phyloP scores from a whole-genome alignment of 1,140 invertebrate genomes.

The Trichonephila inaurata region DNA sequence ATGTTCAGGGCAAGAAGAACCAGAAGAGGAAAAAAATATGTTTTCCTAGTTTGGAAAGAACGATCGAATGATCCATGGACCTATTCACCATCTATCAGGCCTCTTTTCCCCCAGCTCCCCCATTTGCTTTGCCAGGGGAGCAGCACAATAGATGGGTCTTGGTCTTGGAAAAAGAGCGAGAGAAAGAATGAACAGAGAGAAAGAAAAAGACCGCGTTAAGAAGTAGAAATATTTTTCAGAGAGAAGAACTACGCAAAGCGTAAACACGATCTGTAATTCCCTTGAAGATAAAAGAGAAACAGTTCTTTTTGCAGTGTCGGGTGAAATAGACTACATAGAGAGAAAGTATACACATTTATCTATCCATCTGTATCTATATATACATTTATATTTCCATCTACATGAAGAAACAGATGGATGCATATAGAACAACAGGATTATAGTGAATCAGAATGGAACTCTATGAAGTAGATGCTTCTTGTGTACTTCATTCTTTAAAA shows the following conservation, averaged over 20 bases:
- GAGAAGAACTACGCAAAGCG: conserved; percentile 49
- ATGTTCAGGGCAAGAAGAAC: conserved; percentile 49
- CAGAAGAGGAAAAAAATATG: conserved; percentile 52
- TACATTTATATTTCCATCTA: conserved; percentile 47
- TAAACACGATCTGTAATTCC: conserved; percentile 75
- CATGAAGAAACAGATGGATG: not conserved
- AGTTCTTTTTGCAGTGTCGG: conserved; percentile 55
- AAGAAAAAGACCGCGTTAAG: conserved; percentile 61
- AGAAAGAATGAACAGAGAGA: conserved; percentile 56
- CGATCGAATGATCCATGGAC: conserved; percentile 76
- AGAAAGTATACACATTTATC: conserved; percentile 51
- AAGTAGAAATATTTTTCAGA: conserved; percentile 75
- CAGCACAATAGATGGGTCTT: conserved; percentile 67
- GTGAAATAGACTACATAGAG: conserved; percentile 53
- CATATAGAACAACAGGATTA: not conserved
- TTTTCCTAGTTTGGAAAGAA: conserved; percentile 68
- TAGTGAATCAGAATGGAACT: not conserved
- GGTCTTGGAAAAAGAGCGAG: conserved; percentile 45
- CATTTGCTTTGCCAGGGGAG: conserved; percentile 71
- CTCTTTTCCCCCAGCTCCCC: conserved; percentile 10
- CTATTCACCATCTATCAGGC: conserved; percentile 75
- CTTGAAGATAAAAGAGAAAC: conserved; percentile 66
- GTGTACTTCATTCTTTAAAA: no score
- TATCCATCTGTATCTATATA: conserved; percentile 27
- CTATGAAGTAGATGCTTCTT: not conserved